Percentiles rank a stretch among this genome's conserved stretches.
These are phyloP conservation scores for Mercenaria mercenaria DNA, from an alignment of 1,140 invertebrate species.

Conservation along the genomic window DNA sequence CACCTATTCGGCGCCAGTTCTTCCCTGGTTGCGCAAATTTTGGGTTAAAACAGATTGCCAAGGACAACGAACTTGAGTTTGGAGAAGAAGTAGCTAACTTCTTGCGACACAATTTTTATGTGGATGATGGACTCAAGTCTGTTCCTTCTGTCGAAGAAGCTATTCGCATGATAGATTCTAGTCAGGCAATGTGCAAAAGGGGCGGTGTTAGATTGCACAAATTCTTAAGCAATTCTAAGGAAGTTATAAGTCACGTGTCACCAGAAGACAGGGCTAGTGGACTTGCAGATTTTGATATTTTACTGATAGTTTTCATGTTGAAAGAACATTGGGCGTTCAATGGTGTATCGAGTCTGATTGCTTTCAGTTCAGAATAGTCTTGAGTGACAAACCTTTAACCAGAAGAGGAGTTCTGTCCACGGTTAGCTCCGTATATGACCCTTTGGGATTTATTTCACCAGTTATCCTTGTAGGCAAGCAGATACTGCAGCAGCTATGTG, in stretches of 20 bases:
- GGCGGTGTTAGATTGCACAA: constrained; percentile 61
- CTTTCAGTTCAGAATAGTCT: constrained; percentile 50
- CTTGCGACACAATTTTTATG: constrained; percentile 65
- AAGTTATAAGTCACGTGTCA: constrained; percentile 48
- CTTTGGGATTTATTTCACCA: constrained; percentile 67
- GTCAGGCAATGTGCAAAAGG: constrained; percentile 24
- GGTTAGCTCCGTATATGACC: constrained; percentile 67
- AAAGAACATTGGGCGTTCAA: constrained; percentile 56
- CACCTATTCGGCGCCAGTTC: constrained; percentile 71
- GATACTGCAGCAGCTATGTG: constrained; percentile 72
- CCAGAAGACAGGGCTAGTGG: neutral
- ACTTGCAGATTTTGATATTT: constrained; percentile 41
- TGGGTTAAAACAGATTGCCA: constrained; percentile 56
- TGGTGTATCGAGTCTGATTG: constrained; percentile 62
- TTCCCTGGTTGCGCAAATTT: constrained; percentile 66
- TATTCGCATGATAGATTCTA: constrained; percentile 20
- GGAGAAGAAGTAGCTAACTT: constrained; percentile 11
- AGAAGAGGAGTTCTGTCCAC: constrained; percentile 33
- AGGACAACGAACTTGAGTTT: neutral
- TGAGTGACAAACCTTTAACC: constrained; percentile 21
- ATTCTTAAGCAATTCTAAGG: constrained; percentile 55
- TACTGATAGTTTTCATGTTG: constrained; percentile 45
- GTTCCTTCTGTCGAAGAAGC: constrained; percentile 36
- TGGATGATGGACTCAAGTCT: constrained; percentile 64
- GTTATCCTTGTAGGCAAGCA: constrained; percentile 67